Conservation (phyloP, 2,888 invertebrate species). For the Lissocephala sabroskyi region DNA sequence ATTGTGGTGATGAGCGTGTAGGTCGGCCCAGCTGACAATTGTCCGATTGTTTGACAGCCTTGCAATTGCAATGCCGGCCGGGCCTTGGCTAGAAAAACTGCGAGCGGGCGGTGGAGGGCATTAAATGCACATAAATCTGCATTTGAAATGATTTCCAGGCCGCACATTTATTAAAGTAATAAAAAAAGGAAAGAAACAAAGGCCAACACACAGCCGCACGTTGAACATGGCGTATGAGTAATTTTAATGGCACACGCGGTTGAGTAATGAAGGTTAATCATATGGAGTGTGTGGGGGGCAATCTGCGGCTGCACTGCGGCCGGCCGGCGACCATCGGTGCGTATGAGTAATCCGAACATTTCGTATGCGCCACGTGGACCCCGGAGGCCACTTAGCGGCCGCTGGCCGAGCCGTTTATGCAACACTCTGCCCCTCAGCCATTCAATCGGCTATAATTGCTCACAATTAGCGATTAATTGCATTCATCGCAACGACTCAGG, state of each 20-base stretch:
- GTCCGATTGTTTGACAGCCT: constrained; percentile 15
- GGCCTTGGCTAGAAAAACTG: constrained; percentile 29
- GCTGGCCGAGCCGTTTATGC: constrained; percentile 2
- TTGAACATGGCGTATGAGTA: constrained; percentile 45
- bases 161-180: constrained; percentile 9
- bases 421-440: neutral
- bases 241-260: constrained; percentile 30
- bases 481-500: constrained; percentile 34
- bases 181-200: constrained; percentile 32
- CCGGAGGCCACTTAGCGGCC: too few species aligned
- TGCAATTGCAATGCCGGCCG: constrained; percentile 11
- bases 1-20: constrained; percentile 8
- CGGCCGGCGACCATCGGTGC: constrained; percentile 20
- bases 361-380: constrained; percentile 52
- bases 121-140: constrained; percentile 58
- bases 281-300: constrained; percentile 32
- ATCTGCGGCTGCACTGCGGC: constrained; percentile 5
- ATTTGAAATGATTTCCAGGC: constrained; percentile 49
- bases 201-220: constrained; percentile 19
- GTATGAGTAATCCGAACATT: constrained; percentile 49
- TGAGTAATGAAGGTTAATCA: constrained; percentile 53
- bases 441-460: constrained; percentile 41
- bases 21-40: too few species aligned
- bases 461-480: constrained; percentile 62
- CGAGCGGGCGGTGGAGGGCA: constrained; percentile 13